Evolutionary conservation across 1,140 invertebrate genomes (phyloP), one percentile per base, ranked within the genome.

Genomic region (Saccostrea cuccullata): DNA sequence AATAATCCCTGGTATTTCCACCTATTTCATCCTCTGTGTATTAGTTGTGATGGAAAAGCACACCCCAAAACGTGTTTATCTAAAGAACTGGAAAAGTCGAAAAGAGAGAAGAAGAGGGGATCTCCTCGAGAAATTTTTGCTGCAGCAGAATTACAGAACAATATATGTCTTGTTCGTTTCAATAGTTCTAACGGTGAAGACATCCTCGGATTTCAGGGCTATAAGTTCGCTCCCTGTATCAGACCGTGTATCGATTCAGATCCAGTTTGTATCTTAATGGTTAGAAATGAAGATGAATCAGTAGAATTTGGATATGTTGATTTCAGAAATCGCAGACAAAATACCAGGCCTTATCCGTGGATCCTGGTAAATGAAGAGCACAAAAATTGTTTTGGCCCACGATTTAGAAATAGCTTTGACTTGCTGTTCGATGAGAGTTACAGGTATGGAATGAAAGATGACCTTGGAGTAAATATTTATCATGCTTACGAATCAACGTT

Each of bases 101-200:
- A 17, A 55, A 84, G 26, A 23, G 2, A 15, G 15, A 56, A 56
- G 8, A 84, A n/a, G n/a, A 11, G 1, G 55, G 36, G 17, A n/a
- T 30, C 82, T n/a, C 82, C 82, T 12, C 36, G 82, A 17, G 82
- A 84, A 56, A 20, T 84, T 1, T 84, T 55, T 84, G 82, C 82
- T 55, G 82, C 82, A 55, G 82, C 82, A 55, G 82, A 84, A 26
- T 20, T 84, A n/a, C 82, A 84, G 20, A n/a, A 36, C n/a, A n/a
- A 26, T 20, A 84, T 84, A n/a, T 84, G 6, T 26, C 1, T 84
- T 84, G 23, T 84, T 56, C 47, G 23, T n/a, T 84, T 6, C 20
- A 20, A 55, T 40, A 17, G 40, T 13, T 55, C 17, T 56, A 8
- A 1, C 8, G 20, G 23, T 2, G n/a, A 36, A 0, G 82, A 55